phyloP scores from a whole-genome alignment of 92 coral and sea anemone species.

The Galaxea fascicularis region DNA sequence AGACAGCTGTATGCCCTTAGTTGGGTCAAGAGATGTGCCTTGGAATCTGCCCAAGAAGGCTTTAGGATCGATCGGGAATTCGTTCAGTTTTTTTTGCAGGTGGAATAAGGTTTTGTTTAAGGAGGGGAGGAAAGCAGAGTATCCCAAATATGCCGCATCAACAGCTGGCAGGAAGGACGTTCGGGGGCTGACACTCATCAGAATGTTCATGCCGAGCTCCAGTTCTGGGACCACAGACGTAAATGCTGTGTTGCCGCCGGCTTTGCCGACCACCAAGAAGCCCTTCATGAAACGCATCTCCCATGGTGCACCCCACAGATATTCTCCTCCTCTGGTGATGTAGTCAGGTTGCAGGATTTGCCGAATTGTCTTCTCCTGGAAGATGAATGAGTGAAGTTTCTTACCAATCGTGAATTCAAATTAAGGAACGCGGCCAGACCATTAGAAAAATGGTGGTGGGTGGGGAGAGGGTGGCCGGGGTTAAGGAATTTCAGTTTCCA shows the following conservation, averaged over 20 bases:
- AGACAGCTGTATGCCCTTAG: conserved; percentile 37
- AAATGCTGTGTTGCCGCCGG: conserved; percentile 69
- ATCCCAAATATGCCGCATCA: conserved; percentile 56
- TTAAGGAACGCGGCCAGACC: too few species aligned
- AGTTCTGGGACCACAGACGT: conserved; percentile 67
- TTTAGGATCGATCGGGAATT: conserved; percentile 60
- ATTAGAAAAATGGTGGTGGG: too few species aligned
- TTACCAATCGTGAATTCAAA: background rate
- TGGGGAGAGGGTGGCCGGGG: too few species aligned
- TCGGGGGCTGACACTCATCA: conserved; percentile 54
- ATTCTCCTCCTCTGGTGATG: conserved; percentile 64
- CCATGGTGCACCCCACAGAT: conserved; percentile 80
- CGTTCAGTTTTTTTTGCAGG: conserved; percentile 18
- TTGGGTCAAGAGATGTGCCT: conserved; percentile 39
- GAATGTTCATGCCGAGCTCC: conserved; percentile 62
- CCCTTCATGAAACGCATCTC: conserved; percentile 72
- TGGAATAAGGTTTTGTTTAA: conserved; percentile 69
- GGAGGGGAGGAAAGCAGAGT: conserved; percentile 57
- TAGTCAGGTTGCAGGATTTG: conserved; percentile 58
- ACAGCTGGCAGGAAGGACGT: conserved; percentile 52
- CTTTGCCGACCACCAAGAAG: conserved; percentile 66
- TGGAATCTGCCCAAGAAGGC: conserved; percentile 63
- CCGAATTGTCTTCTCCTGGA: conserved; percentile 35
- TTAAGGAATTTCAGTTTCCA: too few species aligned
- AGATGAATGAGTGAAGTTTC: background rate